Percentiles rank a stretch among this genome's conserved stretches.
These are phyloP conservation scores for Perca fluviatilis DNA, from an alignment of 2,113 vertebrate genomes.

Conservation along the genomic window DNA sequence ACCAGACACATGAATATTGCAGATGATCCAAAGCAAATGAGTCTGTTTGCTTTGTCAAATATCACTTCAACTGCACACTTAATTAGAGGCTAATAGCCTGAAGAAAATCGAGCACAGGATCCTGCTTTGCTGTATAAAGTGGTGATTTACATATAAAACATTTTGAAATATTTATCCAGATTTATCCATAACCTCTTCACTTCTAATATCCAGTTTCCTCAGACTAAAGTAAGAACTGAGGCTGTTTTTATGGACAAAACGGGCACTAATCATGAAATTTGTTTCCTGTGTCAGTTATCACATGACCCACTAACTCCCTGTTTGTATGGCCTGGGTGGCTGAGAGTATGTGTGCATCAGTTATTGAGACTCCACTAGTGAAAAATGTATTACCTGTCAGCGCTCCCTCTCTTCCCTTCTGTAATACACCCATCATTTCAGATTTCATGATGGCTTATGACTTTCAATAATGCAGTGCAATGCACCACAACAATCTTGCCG, in stretches of 20 bases:
- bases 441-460: slow-evolving; percentile 44
- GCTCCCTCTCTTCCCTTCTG: slow-evolving; percentile 11
- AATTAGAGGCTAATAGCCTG: slow-evolving; percentile 53
- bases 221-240: slow-evolving; percentile 1
- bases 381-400: slow-evolving; percentile 57
- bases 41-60: slow-evolving; percentile 46
- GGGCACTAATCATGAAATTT: slow-evolving; percentile 1
- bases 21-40: slow-evolving; percentile 47
- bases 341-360: slow-evolving; percentile 46
- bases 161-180: background rate
- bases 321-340: slow-evolving; percentile 20
- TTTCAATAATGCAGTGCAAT: slow-evolving; percentile 44
- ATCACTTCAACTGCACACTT: slow-evolving; percentile 34
- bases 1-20: slow-evolving; percentile 56
- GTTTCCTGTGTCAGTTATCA: slow-evolving; percentile 20
- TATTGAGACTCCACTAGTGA: slow-evolving; percentile 42
- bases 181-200: background rate
- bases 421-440: slow-evolving; percentile 55
- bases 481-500: slow-evolving; percentile 5
- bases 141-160: background rate
- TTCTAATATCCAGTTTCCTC: slow-evolving; percentile 1
- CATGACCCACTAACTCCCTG: slow-evolving; percentile 36
- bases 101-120: slow-evolving; percentile 22
- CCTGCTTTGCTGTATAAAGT: background rate
- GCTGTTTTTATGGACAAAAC: slow-evolving; percentile 3